Evolutionary conservation across 2,888 invertebrate genomes (phyloP).

Genomic region (Nemotelus nigrinus): DNA sequence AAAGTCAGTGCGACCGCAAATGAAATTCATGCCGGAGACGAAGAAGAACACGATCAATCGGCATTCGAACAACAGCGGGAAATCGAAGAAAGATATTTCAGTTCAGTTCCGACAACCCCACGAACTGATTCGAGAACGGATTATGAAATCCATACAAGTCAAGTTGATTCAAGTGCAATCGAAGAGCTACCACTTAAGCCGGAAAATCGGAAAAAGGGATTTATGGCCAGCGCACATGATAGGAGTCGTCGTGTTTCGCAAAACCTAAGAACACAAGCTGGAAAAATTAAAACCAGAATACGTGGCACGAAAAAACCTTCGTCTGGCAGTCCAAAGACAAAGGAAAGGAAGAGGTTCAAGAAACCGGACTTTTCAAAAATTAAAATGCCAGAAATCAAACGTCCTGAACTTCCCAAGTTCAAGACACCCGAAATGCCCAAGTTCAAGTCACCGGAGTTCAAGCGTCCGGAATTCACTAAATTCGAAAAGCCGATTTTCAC

Average conservation of each 20-base stretch:
- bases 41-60: conserved; percentile 67
- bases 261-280: conserved; percentile 76
- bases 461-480: conserved; percentile 47
- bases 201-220: conserved; percentile 67
- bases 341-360: conserved; percentile 61
- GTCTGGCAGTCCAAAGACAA: conserved; percentile 61
- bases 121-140: conserved; percentile 71
- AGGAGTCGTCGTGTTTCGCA: conserved; percentile 71
- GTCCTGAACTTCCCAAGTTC: conserved; percentile 55
- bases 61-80: conserved; percentile 71
- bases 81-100: conserved; percentile 72
- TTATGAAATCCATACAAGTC: conserved; percentile 74
- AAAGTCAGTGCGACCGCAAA: conserved; percentile 61
- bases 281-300: conserved; percentile 75
- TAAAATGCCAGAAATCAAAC: conserved; percentile 64
- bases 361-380: conserved; percentile 64
- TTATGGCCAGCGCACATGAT: conserved; percentile 66
- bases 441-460: conserved; percentile 58
- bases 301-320: conserved; percentile 70
- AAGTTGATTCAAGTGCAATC: conserved; percentile 74
- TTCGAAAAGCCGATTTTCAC: conserved; percentile 41
- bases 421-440: conserved; percentile 66
- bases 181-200: conserved; percentile 72
- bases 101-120: conserved; percentile 68
- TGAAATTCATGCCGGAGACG: conserved; percentile 57